A percentile compares a stretch with the other conserved stretches of the same genome.
These are phyloP conservation scores for Lacerta bilineata DNA, from an alignment of 2,797 vertebrate genomes.

Conservation along the genomic window DNA sequence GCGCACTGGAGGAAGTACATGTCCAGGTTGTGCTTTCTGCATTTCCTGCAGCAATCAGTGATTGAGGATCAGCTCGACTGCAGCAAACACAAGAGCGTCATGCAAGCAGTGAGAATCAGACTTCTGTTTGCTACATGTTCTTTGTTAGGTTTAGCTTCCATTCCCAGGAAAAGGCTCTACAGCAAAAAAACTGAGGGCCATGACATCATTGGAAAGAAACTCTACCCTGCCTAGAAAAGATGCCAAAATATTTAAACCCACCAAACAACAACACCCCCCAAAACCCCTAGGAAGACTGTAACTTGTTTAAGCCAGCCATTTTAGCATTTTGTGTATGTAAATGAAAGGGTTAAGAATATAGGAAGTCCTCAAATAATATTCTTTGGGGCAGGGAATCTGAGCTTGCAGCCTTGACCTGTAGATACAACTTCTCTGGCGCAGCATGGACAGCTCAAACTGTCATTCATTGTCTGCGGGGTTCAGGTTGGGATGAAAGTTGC, in stretches of 20 bases:
- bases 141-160: background rate
- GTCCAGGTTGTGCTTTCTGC: background rate
- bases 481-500: constrained; percentile 64
- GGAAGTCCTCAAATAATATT: constrained; percentile 45
- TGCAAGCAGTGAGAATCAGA: background rate
- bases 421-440: constrained; percentile 69
- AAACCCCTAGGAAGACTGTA: constrained; percentile 58
- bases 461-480: constrained; percentile 56
- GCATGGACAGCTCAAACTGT: constrained; percentile 63
- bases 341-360: constrained; percentile 65
- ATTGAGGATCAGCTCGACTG: background rate
- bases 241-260: constrained; percentile 43
- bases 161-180: background rate
- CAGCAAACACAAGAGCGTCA: background rate
- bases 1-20: too few species aligned
- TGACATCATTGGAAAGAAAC: constrained; percentile 64
- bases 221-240: constrained; percentile 55
- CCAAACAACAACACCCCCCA: background rate
- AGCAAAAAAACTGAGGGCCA: background rate
- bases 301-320: constrained; percentile 72
- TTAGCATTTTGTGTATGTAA: constrained; percentile 70
- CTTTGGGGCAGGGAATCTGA: constrained; percentile 44
- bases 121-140: background rate
- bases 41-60: background rate
- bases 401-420: constrained; percentile 40